Base-by-base conservation (phyloP, 2,888 invertebrate species). In the Perithous albicinctus region DNA sequence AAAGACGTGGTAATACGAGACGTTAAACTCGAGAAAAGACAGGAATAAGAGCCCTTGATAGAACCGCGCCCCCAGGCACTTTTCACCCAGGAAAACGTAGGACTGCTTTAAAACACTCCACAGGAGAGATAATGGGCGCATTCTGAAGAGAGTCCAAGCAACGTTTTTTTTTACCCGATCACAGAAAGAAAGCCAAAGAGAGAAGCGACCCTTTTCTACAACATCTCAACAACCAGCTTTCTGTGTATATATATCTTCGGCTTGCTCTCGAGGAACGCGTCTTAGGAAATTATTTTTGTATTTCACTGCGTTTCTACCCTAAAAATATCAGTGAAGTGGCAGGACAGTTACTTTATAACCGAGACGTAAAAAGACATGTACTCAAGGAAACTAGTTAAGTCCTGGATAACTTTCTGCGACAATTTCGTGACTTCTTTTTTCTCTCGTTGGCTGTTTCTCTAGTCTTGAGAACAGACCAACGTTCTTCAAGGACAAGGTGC, bases 401-500 rank as follows among this genome's bases (percentile, higher is more conserved):
- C 35, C 35, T 12, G 23, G 12, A 67, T 35, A 54, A 10, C 12
- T 38, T 29, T 8, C 29, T 15, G 8, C 15, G n/a, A 54, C 23
- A 12, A 32, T 32, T 38, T 38, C 38, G 8, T 59, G 80, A 81
- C 79, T 72, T 73, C 76, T 63, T 75, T 35, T 59, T 81, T 74
- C 83, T 67, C 54, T 72, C 63, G 12, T 1, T 26, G 10, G 1
- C 18, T 23, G 56, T 12, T 56, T 12, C 56, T 56, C n/a, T 29
- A 29, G 26, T 23, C 54, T 5, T 26, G 23, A n/a, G 20, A 0
- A 20, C 12, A 29, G 56, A 6, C 29, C 64, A 85, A 84, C 78
- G 84, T 82, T 84, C 86, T 86, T 85, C 92, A 92, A 92, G 92
- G 92, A 91, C 91, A 89, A n/a, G n/a, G n/a, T n/a, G n/a, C 89